Evolutionary conservation across 2,888 invertebrate species (phyloP), one percentile per base, ranked within the genome.

Genomic region (Heterodera filipjevi): DNA sequence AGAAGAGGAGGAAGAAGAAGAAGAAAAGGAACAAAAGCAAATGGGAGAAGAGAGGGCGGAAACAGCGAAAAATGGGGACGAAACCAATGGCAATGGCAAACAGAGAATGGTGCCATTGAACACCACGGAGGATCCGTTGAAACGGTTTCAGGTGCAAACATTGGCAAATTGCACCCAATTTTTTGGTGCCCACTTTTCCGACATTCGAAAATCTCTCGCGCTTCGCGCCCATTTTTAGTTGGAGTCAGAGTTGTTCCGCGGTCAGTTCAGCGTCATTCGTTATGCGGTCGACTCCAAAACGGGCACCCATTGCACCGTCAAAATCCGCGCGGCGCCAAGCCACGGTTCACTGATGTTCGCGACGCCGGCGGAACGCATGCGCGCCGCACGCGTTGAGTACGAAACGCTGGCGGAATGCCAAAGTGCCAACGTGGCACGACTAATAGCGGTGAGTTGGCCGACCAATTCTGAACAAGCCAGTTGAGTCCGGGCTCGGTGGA

Each of bases 251-350:
- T 91, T 96, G 44, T 92, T 89, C 89, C 92, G 95, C 77, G 96
- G 96, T 0, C 93, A 93, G 86, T 97, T 94, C 91, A 94, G 95
- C 5, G 92, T 94, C 0, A 93, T 96, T 19, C 68, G 93, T 93
- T 27, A 95, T 94, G 90, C 90, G 44, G 92, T 95, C 53, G 94
- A 95, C 87, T 93, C 93, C 87, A 91, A 92, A 8, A 92, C 92
- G 33, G 81, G 81, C 88, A 92, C 91, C 77, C 93, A 95, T 19
- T 93, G 95, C 53, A 94, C 94, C 0, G 94, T 94, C 0, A 98
- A 97, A 91, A 92, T 95, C n/a, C 85, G 91, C 66, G 85, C 84
- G 30, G 80, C 85, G 22, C 80, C 85, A 91, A 92, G 80, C 27
- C 92, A 71, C 92, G 68, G 68, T 19, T 85, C 85, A 2, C 46